Percentiles rank a stretch among this genome's conserved stretches.
Evolutionary conservation across 1,140 invertebrate genomes (phyloP).

Genomic region (Penaeus chinensis): DNA sequence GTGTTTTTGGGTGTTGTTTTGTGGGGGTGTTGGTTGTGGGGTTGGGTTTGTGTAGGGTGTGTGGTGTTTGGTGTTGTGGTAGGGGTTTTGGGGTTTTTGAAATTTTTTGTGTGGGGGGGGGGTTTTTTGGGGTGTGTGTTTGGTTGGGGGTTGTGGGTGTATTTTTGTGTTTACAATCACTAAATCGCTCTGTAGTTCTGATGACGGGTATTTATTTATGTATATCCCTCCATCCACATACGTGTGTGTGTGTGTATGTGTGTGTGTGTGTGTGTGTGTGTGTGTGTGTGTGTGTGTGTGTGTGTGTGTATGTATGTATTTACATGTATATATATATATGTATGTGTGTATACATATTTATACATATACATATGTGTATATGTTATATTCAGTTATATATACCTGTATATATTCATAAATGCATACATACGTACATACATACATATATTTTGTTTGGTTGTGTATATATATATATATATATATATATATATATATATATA

Average conservation of each 20-base stretch:
- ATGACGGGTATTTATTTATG: neutral
- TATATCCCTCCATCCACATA: neutral
- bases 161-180: too few species aligned
- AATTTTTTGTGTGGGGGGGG: too few species aligned
- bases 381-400: neutral
- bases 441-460: neutral
- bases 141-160: too few species aligned
- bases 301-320: slow-evolving; percentile 20
- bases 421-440: slow-evolving; percentile 15
- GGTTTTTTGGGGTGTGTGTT: too few species aligned
- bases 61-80: too few species aligned
- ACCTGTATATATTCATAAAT: neutral
- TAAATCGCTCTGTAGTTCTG: neutral
- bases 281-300: neutral
- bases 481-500: slow-evolving; percentile 16
- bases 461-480: neutral
- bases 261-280: neutral
- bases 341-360: neutral
- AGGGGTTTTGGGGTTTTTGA: too few species aligned
- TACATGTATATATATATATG: neutral
- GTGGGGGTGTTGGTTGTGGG: too few species aligned
- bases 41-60: too few species aligned
- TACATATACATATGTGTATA: slow-evolving; percentile 2
- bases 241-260: neutral
- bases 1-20: too few species aligned